These are phyloP conservation scores for Perdix hodgsoniae DNA, from an alignment of 2,797 vertebrate genomes.

Conservation along the genomic window DNA sequence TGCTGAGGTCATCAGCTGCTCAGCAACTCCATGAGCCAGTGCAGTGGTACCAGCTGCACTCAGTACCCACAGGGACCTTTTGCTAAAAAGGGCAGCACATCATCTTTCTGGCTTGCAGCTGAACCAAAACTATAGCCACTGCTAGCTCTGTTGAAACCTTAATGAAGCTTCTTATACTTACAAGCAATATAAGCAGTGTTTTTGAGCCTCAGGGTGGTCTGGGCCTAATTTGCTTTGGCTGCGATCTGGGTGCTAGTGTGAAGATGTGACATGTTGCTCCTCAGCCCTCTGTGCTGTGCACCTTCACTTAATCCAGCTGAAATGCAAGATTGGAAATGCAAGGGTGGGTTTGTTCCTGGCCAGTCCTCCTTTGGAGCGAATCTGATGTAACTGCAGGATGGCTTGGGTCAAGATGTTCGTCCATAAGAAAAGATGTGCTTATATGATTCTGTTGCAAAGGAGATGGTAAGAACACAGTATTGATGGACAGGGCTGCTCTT, in stretches of 20 bases:
- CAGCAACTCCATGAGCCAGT: neutral
- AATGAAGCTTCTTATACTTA: neutral
- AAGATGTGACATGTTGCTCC: neutral
- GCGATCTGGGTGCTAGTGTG: neutral
- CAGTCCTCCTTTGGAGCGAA: neutral
- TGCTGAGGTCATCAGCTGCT: rapidly evolving
- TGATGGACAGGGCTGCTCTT: neutral
- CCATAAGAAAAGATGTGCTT: neutral
- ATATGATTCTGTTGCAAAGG: neutral
- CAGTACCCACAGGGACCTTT: neutral
- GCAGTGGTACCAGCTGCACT: neutral
- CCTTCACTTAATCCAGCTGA: neutral
- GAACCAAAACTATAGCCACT: neutral
- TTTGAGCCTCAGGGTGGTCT: rapidly evolving
- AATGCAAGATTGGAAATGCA: neutral
- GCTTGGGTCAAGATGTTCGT: neutral
- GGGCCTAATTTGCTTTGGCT: neutral
- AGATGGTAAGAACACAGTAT: neutral
- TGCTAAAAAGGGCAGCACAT: neutral
- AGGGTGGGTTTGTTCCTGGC: neutral
- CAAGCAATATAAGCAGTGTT: neutral
- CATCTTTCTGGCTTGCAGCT: neutral
- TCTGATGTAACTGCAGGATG: neutral
- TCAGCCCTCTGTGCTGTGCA: neutral
- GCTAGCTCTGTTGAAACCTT: neutral